phyloP scores from a whole-genome alignment of 2,888 invertebrate genomes.

The Teleiodes luculella region DNA sequence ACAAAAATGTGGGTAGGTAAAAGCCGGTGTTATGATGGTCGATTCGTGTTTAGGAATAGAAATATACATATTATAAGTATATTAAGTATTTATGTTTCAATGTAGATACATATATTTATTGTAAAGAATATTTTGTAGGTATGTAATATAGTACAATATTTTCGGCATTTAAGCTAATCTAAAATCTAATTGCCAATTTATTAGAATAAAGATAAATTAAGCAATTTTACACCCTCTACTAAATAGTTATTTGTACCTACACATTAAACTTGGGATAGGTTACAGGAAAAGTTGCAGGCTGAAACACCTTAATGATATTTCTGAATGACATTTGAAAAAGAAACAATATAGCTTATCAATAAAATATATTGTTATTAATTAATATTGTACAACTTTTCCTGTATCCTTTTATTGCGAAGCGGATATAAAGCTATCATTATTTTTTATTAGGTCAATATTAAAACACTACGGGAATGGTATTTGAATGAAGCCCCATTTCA shows the following conservation, averaged over 20 bases:
- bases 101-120: conserved; percentile 16
- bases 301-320: too few relatives aligned
- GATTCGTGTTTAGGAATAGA: conserved; percentile 12
- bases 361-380: too few relatives aligned
- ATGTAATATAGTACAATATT: neutral
- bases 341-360: too few relatives aligned
- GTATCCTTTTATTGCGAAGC: conserved; percentile 33
- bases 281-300: conserved; percentile 36
- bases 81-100: conserved; percentile 2
- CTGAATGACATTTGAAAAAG: neutral
- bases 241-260: conserved; percentile 36
- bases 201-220: conserved; percentile 22
- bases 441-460: conserved; percentile 15
- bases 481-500: conserved; percentile 56
- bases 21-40: conserved; percentile 19
- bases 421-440: conserved; percentile 35
- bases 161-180: conserved; percentile 28
- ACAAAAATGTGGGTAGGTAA: conserved; percentile 6
- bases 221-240: conserved; percentile 33
- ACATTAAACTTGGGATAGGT: conserved; percentile 32
- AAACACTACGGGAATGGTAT: conserved; percentile 24
- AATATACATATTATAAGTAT: conserved; percentile 11
- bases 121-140: conserved; percentile 15
- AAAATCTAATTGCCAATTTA: conserved; percentile 23
- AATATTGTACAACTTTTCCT: conserved; percentile 30